These are phyloP conservation scores for Onychorhynchus coronatus DNA, from an alignment of 2,113 vertebrate species.

Conservation along the genomic window DNA sequence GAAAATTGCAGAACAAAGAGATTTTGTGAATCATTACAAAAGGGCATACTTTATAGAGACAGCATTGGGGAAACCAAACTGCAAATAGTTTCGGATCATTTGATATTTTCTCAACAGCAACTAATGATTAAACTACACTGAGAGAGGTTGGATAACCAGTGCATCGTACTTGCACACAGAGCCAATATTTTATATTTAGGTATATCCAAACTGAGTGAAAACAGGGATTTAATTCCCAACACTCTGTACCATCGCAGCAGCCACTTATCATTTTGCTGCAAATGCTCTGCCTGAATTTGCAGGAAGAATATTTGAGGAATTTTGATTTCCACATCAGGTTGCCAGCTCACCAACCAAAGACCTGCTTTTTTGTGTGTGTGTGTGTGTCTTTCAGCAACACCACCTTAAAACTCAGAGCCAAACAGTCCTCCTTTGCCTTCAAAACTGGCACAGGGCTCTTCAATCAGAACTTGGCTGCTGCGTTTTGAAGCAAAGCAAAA, in stretches of 20 bases:
- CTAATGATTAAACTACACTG: background rate
- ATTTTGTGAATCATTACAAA: background rate
- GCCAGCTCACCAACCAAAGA: constrained; percentile 23
- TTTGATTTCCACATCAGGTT: background rate
- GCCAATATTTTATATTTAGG: background rate
- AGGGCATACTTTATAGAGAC: background rate
- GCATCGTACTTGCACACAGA: background rate
- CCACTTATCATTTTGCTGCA: background rate
- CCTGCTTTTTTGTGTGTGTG: background rate
- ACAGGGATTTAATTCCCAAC: background rate
- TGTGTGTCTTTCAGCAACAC: background rate
- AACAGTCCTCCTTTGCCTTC: background rate
- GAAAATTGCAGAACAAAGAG: background rate
- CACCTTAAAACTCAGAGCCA: background rate
- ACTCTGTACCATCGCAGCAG: background rate
- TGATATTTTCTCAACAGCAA: background rate
- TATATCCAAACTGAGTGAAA: background rate
- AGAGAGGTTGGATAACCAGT: background rate
- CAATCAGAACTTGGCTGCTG: background rate
- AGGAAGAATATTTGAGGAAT: background rate
- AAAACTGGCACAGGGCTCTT: background rate
- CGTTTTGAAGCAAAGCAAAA: background rate
- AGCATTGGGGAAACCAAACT: background rate
- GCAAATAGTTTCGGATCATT: background rate
- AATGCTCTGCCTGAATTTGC: background rate